These are phyloP conservation scores for Drosophila arizonae DNA, from an alignment of 1,140 invertebrate species.

Conservation along the genomic window DNA sequence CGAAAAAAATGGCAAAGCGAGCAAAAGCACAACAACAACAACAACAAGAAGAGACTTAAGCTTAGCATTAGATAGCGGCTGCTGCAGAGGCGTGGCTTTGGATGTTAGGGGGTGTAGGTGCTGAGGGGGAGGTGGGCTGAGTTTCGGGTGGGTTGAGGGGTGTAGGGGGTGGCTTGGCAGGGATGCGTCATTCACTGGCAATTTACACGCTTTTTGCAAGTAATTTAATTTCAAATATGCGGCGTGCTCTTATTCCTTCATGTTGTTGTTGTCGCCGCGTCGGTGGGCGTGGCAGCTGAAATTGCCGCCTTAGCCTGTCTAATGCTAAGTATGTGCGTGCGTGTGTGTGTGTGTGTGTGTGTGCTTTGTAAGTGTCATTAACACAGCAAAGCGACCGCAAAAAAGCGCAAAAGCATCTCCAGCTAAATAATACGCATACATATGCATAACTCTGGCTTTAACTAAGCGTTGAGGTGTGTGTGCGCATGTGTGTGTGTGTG, in stretches of 20 bases:
- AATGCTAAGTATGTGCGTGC: conserved; percentile 34
- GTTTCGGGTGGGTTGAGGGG: background rate
- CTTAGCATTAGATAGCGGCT: conserved; percentile 33
- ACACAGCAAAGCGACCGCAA: conserved; percentile 78
- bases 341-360: conserved; percentile 23
- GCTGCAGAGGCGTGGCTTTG: background rate
- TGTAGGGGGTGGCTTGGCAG: background rate
- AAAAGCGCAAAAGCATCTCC: conserved; percentile 77
- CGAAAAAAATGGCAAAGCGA: background rate
- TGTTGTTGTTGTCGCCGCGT: conserved; percentile 13
- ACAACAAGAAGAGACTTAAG: conserved; percentile 9
- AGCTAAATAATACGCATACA: conserved; percentile 45
- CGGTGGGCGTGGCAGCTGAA: conserved; percentile 55
- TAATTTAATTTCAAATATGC: conserved; percentile 80
- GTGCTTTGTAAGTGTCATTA: conserved; percentile 72
- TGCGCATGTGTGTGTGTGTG: conserved; percentile 7
- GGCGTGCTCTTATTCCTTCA: conserved; percentile 7
- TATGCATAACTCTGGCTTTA: conserved; percentile 52
- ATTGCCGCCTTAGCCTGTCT: conserved; percentile 20
- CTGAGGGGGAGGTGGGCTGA: too few species aligned
- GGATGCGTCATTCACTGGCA: conserved; percentile 64
- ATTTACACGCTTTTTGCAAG: conserved; percentile 78
- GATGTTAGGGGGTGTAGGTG: background rate
- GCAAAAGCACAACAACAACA: background rate
- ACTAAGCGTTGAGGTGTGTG: conserved; percentile 15